phyloP scores from a whole-genome alignment of 2,113 vertebrate genomes.

The Ptilonorhynchus violaceus region DNA sequence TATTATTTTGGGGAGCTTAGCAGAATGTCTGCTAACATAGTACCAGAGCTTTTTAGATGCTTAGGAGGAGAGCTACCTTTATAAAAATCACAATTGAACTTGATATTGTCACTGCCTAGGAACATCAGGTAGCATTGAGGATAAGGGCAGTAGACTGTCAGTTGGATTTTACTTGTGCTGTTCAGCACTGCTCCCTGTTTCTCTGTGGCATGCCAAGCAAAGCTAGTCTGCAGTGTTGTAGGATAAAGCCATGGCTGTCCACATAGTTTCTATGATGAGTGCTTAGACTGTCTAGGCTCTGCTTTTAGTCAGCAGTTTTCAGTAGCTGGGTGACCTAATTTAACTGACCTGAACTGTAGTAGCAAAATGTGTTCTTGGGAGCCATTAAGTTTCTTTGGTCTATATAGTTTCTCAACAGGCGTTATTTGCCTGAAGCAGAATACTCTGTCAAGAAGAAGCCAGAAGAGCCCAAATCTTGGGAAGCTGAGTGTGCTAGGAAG shows the following conservation, averaged over 20 bases:
- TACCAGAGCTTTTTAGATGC: not conserved
- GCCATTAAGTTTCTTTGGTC: slow-evolving; percentile 60
- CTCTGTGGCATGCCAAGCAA: not conserved
- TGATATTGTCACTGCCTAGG: not conserved
- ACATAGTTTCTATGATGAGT: not conserved
- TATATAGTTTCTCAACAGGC: slow-evolving; percentile 87
- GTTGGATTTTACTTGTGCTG: not conserved
- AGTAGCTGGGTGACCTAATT: slow-evolving; percentile 4
- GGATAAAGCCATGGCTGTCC: not conserved
- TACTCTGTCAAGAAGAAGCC: slow-evolving; percentile 62
- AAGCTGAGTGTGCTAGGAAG: slow-evolving; percentile 75
- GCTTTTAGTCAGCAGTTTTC: not conserved
- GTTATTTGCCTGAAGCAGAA: slow-evolving; percentile 74
- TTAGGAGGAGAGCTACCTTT: not conserved
- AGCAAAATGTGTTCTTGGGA: slow-evolving; percentile 48
- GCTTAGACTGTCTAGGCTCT: not conserved
- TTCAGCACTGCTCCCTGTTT: not conserved
- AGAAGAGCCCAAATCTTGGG: slow-evolving; percentile 72
- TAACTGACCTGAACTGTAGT: slow-evolving; percentile 45
- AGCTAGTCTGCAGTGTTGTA: not conserved
- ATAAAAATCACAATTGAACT: not conserved
- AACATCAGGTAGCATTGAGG: not conserved
- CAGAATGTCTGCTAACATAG: not conserved
- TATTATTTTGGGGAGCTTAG: not conserved
- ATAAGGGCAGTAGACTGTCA: not conserved